Percentiles rank a stretch among this genome's conserved stretches.
Evolutionary conservation across 1,140 invertebrate species (phyloP).

Genomic region (Drosophila nikananu): DNA sequence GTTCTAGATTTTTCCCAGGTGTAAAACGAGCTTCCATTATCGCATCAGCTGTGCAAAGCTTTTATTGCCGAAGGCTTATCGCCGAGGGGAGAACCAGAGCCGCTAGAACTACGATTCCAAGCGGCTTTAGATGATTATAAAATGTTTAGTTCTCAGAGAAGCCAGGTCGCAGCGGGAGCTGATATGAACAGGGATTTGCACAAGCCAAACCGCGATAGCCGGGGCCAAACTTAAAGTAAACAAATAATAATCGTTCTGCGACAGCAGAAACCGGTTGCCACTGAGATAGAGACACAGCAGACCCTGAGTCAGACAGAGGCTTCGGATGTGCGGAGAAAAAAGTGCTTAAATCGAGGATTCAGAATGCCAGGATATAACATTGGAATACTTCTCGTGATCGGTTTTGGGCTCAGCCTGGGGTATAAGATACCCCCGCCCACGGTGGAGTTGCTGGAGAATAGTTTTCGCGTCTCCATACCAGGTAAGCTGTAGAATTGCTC

Average conservation of each 20-base stretch:
- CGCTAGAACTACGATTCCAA: background rate
- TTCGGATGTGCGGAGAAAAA: conserved; percentile 10
- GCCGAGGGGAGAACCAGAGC: background rate
- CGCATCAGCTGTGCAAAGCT: conserved; percentile 31
- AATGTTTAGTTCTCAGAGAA: conserved; percentile 17
- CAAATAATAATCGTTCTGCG: conserved; percentile 24
- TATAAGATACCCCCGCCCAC: conserved; percentile 61
- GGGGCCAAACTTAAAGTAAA: conserved; percentile 33
- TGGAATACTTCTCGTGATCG: conserved; percentile 16
- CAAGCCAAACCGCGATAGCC: conserved; percentile 12
- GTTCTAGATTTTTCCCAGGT: background rate
- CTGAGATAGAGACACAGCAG: conserved; percentile 21
- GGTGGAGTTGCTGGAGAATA: conserved; percentile 57
- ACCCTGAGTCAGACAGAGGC: conserved; percentile 50
- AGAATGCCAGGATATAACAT: conserved; percentile 26
- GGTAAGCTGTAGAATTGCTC: conserved; percentile 31
- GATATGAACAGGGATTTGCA: conserved; percentile 25
- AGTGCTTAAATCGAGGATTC: background rate
- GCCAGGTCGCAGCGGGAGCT: conserved; percentile 14
- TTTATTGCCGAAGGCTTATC: background rate
- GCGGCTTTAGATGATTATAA: background rate
- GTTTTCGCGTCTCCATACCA: conserved; percentile 75
- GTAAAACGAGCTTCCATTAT: conserved; percentile 25
- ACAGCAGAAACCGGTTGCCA: conserved; percentile 13
- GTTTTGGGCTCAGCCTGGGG: background rate